Evolutionary conservation across 2,888 invertebrate species (phyloP), one percentile per base, ranked within the genome.

Genomic region (Myathropa florea): DNA sequence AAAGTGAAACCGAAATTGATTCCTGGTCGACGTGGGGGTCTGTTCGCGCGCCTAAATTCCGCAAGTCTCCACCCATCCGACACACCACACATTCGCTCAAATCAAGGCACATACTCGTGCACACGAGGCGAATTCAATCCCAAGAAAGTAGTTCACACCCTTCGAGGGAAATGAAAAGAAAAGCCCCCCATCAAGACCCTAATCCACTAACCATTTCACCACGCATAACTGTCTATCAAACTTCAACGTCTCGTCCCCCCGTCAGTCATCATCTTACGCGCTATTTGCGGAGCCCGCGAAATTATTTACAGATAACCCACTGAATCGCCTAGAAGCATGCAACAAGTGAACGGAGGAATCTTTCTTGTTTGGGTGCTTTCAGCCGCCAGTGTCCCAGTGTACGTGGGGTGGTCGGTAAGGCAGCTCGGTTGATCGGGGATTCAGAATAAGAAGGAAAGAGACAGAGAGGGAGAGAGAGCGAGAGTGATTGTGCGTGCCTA

Each of bases 261-360:
- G 0, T 24, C 4, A 4, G 3, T 3, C 18, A 24, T 10, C 14
- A 36, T 26, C 23, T 33, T 65, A 9, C 12, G 6, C 46, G 30
- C 26, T 80, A 67, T 26, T 80, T 73, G 7, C 7, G 39, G 68
- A 46, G 46, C 46, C 46, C 46, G 73, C 26, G 75, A 60, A 30
- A 23, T 75, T 72, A 60, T 71, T 65, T 33, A 59, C 24, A 72
- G 61, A 71, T 36, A 59, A 65, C 63, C 46, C 46, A 4, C 18
- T 18, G 18, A 26, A 33, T 53, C 72, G 72, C 82, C 71, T 71
- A 24, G 71, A 36, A n/a, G 23, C 76, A 77, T 76, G 82, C 82
- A 82, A 77, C 76, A 82, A 82, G 82, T 82, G 65, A 64, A 10
- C n/a, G 18, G 28, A 14, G 14, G n/a, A 6, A 18, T 33, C 1